These are phyloP conservation scores for Aspidiotus rigidus DNA, from an alignment of 2,888 invertebrate species.

Conservation along the genomic window DNA sequence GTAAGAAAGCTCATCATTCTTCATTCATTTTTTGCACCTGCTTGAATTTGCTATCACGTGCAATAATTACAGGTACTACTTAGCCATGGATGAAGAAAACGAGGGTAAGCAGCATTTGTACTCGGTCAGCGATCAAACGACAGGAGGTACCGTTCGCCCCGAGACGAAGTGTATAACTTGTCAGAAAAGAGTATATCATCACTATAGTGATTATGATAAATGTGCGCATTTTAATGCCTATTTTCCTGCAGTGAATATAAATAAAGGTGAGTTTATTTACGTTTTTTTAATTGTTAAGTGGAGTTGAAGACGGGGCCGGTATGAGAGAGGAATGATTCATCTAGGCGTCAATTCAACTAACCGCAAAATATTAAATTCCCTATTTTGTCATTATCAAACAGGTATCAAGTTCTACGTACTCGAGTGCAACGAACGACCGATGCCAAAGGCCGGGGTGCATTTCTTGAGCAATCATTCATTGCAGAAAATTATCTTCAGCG, in stretches of 20 bases:
- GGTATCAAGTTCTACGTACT: conserved; percentile 55
- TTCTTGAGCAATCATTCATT: conserved; percentile 65
- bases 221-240: conserved; percentile 62
- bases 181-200: conserved; percentile 49
- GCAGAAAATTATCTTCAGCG: conserved; percentile 65
- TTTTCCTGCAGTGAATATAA: conserved; percentile 36
- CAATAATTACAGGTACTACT: conserved; percentile 57
- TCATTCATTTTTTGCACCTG: background rate
- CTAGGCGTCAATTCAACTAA: background rate
- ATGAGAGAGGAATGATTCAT: background rate
- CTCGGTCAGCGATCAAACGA: conserved; percentile 56
- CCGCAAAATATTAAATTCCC: background rate
- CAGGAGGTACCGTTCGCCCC: conserved; percentile 56
- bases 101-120: conserved; percentile 76
- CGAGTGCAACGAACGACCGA: conserved; percentile 84
- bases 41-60: background rate
- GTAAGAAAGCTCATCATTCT: conserved; percentile 45
- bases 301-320: background rate
- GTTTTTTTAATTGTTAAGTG: background rate
- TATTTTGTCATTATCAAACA: background rate
- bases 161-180: conserved; percentile 82
- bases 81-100: conserved; percentile 66
- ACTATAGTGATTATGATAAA: conserved; percentile 63
- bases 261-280: background rate
- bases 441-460: conserved; percentile 74